Conservation (phyloP, 2,113 vertebrate species). For the Mastomys natalensis region DNA sequence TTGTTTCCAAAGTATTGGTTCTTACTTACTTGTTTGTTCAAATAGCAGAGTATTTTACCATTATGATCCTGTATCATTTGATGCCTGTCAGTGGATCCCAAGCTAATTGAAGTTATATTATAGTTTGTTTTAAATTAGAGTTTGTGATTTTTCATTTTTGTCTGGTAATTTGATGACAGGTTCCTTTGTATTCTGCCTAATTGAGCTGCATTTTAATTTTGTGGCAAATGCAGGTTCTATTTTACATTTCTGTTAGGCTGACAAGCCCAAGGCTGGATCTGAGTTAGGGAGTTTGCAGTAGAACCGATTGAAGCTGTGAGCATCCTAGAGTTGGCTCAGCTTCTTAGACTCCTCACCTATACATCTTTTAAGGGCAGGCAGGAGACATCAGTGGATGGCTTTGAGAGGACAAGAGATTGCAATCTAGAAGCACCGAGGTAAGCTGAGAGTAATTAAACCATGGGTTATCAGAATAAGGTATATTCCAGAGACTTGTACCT, state of each 20-base stretch:
- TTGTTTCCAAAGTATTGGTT: constrained; percentile 62
- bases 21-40: constrained; percentile 49
- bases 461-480: not conserved
- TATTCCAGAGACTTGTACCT: not conserved
- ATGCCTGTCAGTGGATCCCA: constrained; percentile 47
- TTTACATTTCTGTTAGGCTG: constrained; percentile 72
- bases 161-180: constrained; percentile 45
- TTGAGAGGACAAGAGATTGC: not conserved
- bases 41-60: constrained; percentile 43
- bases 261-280: constrained; percentile 44
- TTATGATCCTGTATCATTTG: not conserved
- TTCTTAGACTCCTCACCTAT: not conserved
- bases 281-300: constrained; percentile 60
- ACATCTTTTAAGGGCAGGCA: constrained; percentile 32
- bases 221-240: constrained; percentile 70
- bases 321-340: not conserved
- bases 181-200: constrained; percentile 71
- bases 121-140: constrained; percentile 75
- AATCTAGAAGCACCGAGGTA: not conserved
- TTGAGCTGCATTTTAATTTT: constrained; percentile 76
- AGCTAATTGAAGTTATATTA: constrained; percentile 55
- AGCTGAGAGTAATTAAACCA: not conserved
- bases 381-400: not conserved
- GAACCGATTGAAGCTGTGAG: not conserved
- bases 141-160: constrained; percentile 17